phyloP scores from a whole-genome alignment of 2,888 invertebrate genomes.

The Melanostoma mellinum region DNA sequence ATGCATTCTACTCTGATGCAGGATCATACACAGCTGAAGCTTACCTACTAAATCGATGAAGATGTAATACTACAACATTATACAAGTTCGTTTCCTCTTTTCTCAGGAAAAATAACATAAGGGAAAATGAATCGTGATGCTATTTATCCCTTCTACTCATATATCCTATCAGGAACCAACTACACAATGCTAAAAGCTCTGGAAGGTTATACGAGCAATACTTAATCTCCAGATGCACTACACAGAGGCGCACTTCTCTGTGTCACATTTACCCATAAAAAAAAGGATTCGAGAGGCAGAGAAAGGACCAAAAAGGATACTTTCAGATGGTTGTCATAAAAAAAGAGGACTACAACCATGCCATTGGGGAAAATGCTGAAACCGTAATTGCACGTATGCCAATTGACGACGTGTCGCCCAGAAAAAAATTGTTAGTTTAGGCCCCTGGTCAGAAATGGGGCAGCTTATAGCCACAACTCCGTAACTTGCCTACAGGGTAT shows the following conservation, averaged over 20 bases:
- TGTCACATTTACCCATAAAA: constrained; percentile 40
- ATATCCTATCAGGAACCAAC: constrained; percentile 54
- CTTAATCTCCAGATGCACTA: constrained; percentile 71
- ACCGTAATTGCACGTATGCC: constrained; percentile 72
- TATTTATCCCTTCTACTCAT: constrained; percentile 48
- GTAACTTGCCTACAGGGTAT: constrained; percentile 16
- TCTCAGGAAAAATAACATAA: constrained; percentile 15
- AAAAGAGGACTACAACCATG: constrained; percentile 50
- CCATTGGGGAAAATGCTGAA: constrained; percentile 58
- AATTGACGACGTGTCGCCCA: constrained; percentile 70
- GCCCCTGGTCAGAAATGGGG: constrained; percentile 36
- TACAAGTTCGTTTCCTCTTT: constrained; percentile 26
- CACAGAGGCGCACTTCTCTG: constrained; percentile 35
- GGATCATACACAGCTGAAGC: constrained; percentile 31
- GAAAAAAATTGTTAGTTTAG: constrained; percentile 69
- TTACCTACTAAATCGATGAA: constrained; percentile 51
- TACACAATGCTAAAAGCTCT: constrained; percentile 64
- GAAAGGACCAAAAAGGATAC: constrained; percentile 50
- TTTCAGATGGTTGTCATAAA: constrained; percentile 46
- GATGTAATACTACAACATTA: constrained; percentile 47
- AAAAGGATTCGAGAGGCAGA: constrained; percentile 27
- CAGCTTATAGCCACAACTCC: constrained; percentile 39
- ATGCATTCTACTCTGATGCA: constrained; percentile 53
- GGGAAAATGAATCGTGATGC: constrained; percentile 55
- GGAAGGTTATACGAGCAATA: constrained; percentile 67